phyloP scores from a whole-genome alignment of 2,888 invertebrate genomes.

The Blastobasis lacticolella region DNA sequence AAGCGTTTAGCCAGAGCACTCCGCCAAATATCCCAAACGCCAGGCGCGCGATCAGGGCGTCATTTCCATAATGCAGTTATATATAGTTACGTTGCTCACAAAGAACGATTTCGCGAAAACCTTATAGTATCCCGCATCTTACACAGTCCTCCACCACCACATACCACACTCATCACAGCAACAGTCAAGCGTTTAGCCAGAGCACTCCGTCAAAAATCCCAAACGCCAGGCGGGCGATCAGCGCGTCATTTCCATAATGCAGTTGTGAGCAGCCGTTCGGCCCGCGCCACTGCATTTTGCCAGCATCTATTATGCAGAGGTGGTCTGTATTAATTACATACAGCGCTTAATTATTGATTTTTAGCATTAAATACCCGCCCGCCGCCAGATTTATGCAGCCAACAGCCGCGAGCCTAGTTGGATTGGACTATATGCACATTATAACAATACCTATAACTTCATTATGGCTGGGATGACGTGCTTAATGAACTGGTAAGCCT shows the following conservation, averaged over 20 bases:
- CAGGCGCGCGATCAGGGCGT: slow-evolving; percentile 20
- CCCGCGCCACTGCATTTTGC: background rate
- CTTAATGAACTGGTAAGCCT: too few species aligned
- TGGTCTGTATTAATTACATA: slow-evolving; percentile 66
- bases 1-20: too few species aligned
- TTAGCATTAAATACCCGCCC: slow-evolving; percentile 58
- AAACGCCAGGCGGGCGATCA: slow-evolving; percentile 10
- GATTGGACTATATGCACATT: too few species aligned
- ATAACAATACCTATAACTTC: too few species aligned
- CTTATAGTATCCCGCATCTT: too few species aligned
- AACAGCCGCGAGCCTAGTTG: too few species aligned
- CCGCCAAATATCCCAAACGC: background rate
- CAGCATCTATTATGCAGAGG: slow-evolving; percentile 30
- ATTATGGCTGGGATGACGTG: too few species aligned
- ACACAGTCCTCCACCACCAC: too few species aligned
- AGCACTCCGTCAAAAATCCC: background rate
- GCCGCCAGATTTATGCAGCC: slow-evolving; percentile 26
- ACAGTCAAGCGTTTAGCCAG: too few species aligned
- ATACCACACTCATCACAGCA: too few species aligned
- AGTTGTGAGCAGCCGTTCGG: slow-evolving; percentile 14
- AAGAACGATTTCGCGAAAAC: too few species aligned
- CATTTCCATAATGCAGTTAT: slow-evolving; percentile 53
- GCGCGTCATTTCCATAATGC: slow-evolving; percentile 54
- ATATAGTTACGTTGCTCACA: background rate
- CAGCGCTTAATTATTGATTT: slow-evolving; percentile 72